Evolutionary conservation across 2,797 vertebrate genomes (phyloP).

Genomic region (Rhodeus uyekii): DNA sequence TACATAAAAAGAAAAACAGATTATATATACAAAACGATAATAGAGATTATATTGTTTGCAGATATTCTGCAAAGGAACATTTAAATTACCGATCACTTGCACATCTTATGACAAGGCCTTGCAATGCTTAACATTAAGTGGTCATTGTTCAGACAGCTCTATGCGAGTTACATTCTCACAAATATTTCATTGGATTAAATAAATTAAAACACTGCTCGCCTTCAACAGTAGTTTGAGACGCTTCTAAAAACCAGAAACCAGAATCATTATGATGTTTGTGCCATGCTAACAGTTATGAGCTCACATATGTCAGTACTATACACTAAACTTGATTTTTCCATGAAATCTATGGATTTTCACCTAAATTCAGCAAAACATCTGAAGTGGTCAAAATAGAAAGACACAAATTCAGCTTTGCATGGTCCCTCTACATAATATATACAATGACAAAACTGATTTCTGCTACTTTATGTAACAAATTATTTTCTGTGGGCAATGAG

Average conservation of each 20-base stretch:
- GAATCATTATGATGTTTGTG: conserved; percentile 34
- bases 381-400: conserved; percentile 18
- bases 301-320: conserved; percentile 36
- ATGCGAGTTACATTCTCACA: conserved; percentile 71
- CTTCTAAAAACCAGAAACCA: conserved; percentile 38
- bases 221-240: conserved; percentile 65
- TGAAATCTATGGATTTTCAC: background rate
- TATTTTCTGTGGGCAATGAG: background rate
- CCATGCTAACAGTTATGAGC: conserved; percentile 48
- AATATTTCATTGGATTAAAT: conserved; percentile 69
- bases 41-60: conserved; percentile 67
- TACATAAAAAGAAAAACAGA: conserved; percentile 83
- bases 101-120: conserved; percentile 71
- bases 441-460: conserved; percentile 21
- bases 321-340: conserved; percentile 10
- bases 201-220: conserved; percentile 67
- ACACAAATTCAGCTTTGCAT: conserved; percentile 10
- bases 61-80: conserved; percentile 59
- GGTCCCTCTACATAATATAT: conserved; percentile 8
- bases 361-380: conserved; percentile 10
- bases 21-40: conserved; percentile 78
- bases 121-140: conserved; percentile 70
- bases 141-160: conserved; percentile 71
- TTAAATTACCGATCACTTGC: conserved; percentile 63
- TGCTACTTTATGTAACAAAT: conserved; percentile 21